These are phyloP conservation scores for Amphipoea oculea DNA, from an alignment of 2,888 invertebrate genomes.

Conservation along the genomic window DNA sequence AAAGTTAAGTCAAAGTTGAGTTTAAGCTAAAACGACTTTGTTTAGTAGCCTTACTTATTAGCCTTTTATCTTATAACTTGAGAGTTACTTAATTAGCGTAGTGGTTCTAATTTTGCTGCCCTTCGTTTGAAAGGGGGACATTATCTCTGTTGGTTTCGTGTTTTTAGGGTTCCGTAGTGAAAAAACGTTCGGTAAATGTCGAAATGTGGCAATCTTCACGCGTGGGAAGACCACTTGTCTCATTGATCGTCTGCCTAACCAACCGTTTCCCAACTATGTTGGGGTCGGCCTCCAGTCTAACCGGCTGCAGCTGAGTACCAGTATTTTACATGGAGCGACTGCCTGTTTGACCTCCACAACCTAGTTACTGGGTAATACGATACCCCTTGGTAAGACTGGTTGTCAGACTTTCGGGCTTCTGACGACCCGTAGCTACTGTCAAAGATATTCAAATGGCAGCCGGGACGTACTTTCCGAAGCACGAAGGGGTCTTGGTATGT, in stretches of 20 bases:
- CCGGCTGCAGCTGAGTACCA: not conserved
- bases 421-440: not conserved
- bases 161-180: slow-evolving; percentile 4
- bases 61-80: slow-evolving; percentile 38
- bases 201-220: too few relatives aligned
- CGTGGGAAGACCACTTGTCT: not conserved
- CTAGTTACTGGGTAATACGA: not conserved
- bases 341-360: not conserved
- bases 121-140: not conserved
- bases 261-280: not conserved
- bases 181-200: not conserved
- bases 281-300: not conserved
- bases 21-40: slow-evolving; percentile 34
- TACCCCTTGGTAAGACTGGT: not conserved
- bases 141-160: not conserved
- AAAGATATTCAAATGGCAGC: not conserved
- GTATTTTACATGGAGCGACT: not conserved
- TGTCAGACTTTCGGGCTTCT: not conserved
- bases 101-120: slow-evolving; percentile 14
- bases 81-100: slow-evolving; percentile 39
- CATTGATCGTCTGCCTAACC: not conserved
- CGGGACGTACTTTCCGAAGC: too few relatives aligned
- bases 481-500: too few relatives aligned
- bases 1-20: slow-evolving; percentile 34
- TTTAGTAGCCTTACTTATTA: slow-evolving; percentile 18